Percentiles rank a stretch among this genome's conserved stretches.
Evolutionary conservation across 2,113 vertebrate genomes (phyloP).

Genomic region (Heterotilapia buettikoferi): DNA sequence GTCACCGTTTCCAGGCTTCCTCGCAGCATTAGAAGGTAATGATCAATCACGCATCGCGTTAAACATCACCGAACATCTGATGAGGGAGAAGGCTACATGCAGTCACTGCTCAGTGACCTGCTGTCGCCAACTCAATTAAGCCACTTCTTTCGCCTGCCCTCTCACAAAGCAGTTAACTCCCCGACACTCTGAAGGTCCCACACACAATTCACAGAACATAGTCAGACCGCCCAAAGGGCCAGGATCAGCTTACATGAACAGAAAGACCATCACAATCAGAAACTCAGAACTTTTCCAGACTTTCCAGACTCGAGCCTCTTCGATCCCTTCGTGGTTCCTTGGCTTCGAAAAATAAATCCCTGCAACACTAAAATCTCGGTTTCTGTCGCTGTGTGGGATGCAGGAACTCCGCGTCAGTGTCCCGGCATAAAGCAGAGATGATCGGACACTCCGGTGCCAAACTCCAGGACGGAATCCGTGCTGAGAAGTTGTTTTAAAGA

Average conservation of each 20-base stretch:
- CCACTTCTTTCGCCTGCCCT: conserved; percentile 29
- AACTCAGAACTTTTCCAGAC: conserved; percentile 25
- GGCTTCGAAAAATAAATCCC: conserved; percentile 42
- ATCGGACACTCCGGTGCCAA: conserved; percentile 16
- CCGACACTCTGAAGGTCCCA: conserved; percentile 27
- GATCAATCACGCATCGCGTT: conserved; percentile 34
- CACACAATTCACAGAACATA: conserved; percentile 35
- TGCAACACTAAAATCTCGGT: background rate
- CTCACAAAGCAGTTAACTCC: conserved; percentile 5
- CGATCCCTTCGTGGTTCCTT: conserved; percentile 16
- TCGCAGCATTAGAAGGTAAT: conserved; percentile 64
- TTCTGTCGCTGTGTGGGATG: background rate
- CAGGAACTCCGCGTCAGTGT: background rate
- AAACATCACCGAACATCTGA: conserved; percentile 29
- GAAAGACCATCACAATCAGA: background rate
- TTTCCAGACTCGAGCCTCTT: conserved; percentile 26
- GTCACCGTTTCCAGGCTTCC: conserved; percentile 42
- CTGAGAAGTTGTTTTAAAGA: conserved; percentile 62
- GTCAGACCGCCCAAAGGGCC: background rate
- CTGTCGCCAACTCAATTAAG: conserved; percentile 44
- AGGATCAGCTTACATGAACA: background rate
- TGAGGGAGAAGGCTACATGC: conserved; percentile 9
- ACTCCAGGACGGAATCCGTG: conserved; percentile 47
- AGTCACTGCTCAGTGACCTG: conserved; percentile 32
- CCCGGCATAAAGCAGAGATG: background rate